These are phyloP conservation scores for Entomobrya proxima DNA, from an alignment of 2,888 invertebrate genomes.

Conservation along the genomic window DNA sequence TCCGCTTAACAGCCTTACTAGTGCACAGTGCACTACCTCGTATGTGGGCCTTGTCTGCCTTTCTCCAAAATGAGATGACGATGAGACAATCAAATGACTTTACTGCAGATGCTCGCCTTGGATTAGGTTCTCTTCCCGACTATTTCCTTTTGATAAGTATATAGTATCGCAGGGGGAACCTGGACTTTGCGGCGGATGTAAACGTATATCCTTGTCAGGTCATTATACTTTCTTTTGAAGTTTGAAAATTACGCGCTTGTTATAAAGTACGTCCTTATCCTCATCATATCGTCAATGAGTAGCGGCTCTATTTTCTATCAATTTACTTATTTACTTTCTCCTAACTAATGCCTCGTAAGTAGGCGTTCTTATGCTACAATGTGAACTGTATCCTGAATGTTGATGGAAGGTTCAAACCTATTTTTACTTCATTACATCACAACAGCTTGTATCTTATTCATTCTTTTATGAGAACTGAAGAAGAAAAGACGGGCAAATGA, in stretches of 20 bases:
- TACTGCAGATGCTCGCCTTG: not conserved
- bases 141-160: not conserved
- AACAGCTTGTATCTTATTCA: not conserved
- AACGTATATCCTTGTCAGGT: not conserved
- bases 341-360: too few relatives aligned
- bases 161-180: not conserved
- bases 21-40: not conserved
- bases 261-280: not conserved
- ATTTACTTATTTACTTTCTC: not conserved
- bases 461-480: too few relatives aligned
- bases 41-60: not conserved
- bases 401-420: too few relatives aligned
- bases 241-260: not conserved
- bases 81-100: not conserved
- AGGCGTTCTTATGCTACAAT: not conserved
- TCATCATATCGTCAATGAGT: not conserved
- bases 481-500: not conserved
- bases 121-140: too few relatives aligned
- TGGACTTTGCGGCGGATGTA: not conserved
- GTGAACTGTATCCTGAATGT: not conserved
- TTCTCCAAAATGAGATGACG: not conserved
- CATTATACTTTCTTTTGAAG: slow-evolving; percentile 10
- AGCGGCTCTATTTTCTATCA: not conserved
- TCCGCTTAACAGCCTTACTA: not conserved
- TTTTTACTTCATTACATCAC: not conserved